Evolutionary conservation across 2,797 vertebrate species (phyloP).

Genomic region (Stomatorhinus walkeri): DNA sequence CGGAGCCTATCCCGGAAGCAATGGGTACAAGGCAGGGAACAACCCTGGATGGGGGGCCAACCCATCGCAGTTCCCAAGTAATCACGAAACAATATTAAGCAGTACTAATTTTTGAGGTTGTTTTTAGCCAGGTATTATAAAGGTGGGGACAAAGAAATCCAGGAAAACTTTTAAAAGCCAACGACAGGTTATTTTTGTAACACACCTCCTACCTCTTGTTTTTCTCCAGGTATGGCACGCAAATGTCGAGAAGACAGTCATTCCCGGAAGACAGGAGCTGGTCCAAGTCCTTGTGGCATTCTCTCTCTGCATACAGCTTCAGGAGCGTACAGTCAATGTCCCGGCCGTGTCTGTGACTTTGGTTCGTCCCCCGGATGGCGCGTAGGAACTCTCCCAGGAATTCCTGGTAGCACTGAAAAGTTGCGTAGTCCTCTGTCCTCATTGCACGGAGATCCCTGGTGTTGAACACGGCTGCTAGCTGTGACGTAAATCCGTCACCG

Average conservation of each 20-base stretch:
- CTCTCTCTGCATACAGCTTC: slow-evolving; percentile 48
- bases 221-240: slow-evolving; percentile 45
- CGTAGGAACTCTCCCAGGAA: slow-evolving; percentile 52
- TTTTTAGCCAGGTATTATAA: neutral
- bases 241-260: slow-evolving; percentile 45
- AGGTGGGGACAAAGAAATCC: neutral
- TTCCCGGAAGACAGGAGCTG: slow-evolving; percentile 45
- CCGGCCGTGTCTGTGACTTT: slow-evolving; percentile 31
- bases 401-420: slow-evolving; percentile 42
- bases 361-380: slow-evolving; percentile 35
- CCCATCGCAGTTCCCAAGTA: neutral
- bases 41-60: too few relatives aligned
- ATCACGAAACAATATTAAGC: neutral
- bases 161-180: neutral
- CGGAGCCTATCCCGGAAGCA: too few relatives aligned
- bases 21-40: too few relatives aligned
- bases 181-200: neutral
- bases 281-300: slow-evolving; percentile 39
- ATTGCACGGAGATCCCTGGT: slow-evolving; percentile 42
- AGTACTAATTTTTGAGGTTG: neutral
- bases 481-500: slow-evolving; percentile 40
- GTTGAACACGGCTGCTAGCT: slow-evolving; percentile 34
- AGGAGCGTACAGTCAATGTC: slow-evolving; percentile 57
- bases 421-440: slow-evolving; percentile 35
- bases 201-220: slow-evolving; percentile 43